Base-by-base conservation (phyloP, 2,797 vertebrate genomes). In the Neoniphon sammara region DNA sequence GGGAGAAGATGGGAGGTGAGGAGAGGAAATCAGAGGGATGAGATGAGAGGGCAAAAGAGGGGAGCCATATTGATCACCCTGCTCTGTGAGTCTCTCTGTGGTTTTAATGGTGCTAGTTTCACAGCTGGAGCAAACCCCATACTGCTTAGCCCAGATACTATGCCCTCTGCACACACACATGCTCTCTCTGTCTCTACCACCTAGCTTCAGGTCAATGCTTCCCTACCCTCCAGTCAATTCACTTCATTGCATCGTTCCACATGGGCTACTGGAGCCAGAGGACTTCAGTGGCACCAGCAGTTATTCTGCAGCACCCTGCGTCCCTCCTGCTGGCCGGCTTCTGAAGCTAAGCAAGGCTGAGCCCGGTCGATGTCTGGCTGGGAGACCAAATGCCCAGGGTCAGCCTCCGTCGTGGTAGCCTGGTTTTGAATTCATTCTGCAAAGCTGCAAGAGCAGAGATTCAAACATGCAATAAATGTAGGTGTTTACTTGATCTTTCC, bases 91-190 rank as follows among this genome's bases (percentile, higher is more conserved):
- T 84, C 82, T 83, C 78, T 83, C 76, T 81, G 71, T 85, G 78
- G 36, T 85, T 91, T 78, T 77, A 88, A 85, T 87, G 77, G 73
- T 80, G 80, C 73, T 66, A 72, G 72, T 88, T 88, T 85, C 85
- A 78, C 86, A 85, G 84, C 85, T 83, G 85, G 87, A 81, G 56
- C 39, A 52, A 75, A 68, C 72, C 78, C 69, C 67, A 68, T 52
- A 14, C 55, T 53, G 70, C 75, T 82, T 34, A 71, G 63, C 82
- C 67, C 70, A 52, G 72, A 84, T 52, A 75, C 31, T 55, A 49
- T 42, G 42, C 23, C 31, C 1, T 46, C 12, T 46, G 25, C 58
- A 44, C 36, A 14, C 59, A 6, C 39, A 6, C 21, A 0, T 39
- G 14, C 59, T 17, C 36, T 46, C 65, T 30, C 17, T 14, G 3